Base-by-base conservation (phyloP, 2,888 invertebrate genomes). In the Griposia aprilina region DNA sequence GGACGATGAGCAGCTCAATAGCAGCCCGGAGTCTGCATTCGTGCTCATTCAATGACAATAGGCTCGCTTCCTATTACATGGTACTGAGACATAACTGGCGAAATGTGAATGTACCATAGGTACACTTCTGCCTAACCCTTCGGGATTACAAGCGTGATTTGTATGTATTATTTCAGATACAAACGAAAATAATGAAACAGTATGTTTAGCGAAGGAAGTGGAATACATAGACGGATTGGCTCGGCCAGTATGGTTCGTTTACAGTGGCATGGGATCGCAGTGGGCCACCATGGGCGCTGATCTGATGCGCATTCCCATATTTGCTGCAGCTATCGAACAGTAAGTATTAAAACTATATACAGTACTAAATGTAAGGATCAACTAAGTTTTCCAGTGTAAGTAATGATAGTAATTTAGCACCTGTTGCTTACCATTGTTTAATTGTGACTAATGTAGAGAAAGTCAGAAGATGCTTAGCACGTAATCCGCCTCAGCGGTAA, bases 181-280 rank as follows among this genome's bases (percentile, higher is more conserved):
- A 23, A 86, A 91, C 20, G 82, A 90, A 36, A 70, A 89, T 0
- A 88, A 90, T 4, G 83, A 92, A 78, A 93, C 93, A 0, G 82
- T 90, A 0, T 80, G 82, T n/a, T 11, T 93, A 17, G 77, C 87
- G 0, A 86, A 91, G 69, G 88, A 86, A 55, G 76, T 87, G 0
- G 90, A 90, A 17, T 90, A 90, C 72, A 91, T 81, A 68, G 82
- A 90, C 0, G 93, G 91, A 0, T 90, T 66, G 0, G 80, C 75
- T 5, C 87, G 95, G 3, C 97, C 97, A 7, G 89, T 98, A 2
- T 98, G 97, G 97, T 98, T 97, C 88, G 94, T 98, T 63, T 98
- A 97, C 93, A 97, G 98, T 75, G 98, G 98, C n/a, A 98, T 98
- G 97, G 98, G 98, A 0, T 97, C 97, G 0, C 98, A 98, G 89